Evolutionary conservation across 2,113 vertebrate species (phyloP).

Genomic region (Malaclemys terrapin): DNA sequence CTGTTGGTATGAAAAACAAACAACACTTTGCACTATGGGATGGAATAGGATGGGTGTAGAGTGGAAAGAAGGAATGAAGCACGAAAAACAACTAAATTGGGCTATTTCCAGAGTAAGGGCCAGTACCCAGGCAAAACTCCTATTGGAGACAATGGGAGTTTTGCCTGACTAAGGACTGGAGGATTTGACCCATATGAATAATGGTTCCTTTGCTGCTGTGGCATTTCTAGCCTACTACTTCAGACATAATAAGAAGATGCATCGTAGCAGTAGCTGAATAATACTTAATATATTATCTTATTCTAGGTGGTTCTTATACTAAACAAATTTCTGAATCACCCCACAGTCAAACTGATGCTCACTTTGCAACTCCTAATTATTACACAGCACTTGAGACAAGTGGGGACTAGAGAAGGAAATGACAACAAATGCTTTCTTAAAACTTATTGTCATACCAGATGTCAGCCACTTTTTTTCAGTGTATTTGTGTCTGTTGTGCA

Average conservation of each 20-base stretch:
- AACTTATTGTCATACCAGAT: slow-evolving; percentile 44
- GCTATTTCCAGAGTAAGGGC: background rate
- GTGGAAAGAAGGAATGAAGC: background rate
- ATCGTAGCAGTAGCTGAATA: background rate
- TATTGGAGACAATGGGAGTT: background rate
- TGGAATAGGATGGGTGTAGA: background rate
- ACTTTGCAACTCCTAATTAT: slow-evolving; percentile 51
- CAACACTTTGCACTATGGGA: background rate
- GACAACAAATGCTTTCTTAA: slow-evolving; percentile 42
- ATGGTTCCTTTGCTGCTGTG: background rate
- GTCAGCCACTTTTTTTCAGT: slow-evolving; percentile 41
- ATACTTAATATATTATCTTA: background rate
- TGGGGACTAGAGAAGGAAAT: background rate
- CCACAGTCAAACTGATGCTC: background rate
- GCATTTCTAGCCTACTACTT: background rate
- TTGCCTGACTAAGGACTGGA: background rate
- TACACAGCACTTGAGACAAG: slow-evolving; percentile 3
- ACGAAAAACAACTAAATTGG: background rate
- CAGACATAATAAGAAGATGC: background rate
- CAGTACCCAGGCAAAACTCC: background rate
- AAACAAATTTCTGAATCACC: background rate
- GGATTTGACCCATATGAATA: background rate
- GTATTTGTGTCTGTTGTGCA: slow-evolving; percentile 50
- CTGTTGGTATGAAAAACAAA: background rate
- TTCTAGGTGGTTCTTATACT: background rate